Evolutionary conservation across 2,113 vertebrate species (phyloP).

Genomic region (Calonectris borealis): DNA sequence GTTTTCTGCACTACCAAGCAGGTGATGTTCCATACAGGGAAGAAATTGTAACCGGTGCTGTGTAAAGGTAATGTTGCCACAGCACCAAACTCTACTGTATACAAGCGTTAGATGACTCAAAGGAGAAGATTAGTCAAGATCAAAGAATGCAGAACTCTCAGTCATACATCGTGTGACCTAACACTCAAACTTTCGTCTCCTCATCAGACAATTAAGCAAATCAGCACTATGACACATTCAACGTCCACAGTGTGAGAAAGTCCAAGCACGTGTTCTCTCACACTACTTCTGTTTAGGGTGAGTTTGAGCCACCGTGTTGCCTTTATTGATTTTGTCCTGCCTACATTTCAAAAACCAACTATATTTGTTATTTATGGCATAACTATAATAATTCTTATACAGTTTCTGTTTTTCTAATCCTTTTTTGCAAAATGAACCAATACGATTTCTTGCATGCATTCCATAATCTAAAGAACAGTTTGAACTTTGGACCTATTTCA

Average conservation of each 20-base stretch:
- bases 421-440: background rate
- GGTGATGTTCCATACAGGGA: background rate
- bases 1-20: background rate
- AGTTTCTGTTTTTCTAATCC: background rate
- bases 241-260: slow-evolving; percentile 30
- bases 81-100: background rate
- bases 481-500: background rate
- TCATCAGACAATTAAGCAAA: background rate
- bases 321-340: background rate
- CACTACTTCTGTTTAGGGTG: background rate
- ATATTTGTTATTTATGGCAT: background rate
- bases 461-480: background rate
- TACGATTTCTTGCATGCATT: background rate
- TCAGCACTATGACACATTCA: slow-evolving; percentile 24
- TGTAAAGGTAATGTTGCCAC: background rate
- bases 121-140: slow-evolving; percentile 37
- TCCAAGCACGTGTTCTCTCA: slow-evolving; percentile 12
- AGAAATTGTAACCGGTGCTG: background rate
- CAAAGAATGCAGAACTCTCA: background rate
- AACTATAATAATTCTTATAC: background rate
- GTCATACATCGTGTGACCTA: background rate
- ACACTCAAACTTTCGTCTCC: background rate
- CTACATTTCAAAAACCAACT: background rate
- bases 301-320: background rate
- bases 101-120: background rate